phyloP scores from a whole-genome alignment of 2,888 invertebrate genomes.

The Amiota mariae region DNA sequence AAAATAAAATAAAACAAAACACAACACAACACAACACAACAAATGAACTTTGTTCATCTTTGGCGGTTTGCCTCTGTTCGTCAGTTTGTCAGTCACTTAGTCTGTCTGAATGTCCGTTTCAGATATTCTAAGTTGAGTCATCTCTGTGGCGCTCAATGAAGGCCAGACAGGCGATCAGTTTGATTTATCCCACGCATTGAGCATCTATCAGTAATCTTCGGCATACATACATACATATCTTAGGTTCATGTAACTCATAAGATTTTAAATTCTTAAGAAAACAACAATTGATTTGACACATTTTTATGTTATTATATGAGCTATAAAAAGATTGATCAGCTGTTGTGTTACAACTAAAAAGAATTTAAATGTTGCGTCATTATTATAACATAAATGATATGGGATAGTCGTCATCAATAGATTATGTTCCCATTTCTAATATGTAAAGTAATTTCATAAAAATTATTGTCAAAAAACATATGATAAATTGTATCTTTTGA shows the following conservation, averaged over 20 bases:
- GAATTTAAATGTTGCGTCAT: no score
- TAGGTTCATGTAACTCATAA: neutral
- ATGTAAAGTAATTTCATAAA: no score
- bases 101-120: neutral
- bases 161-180: neutral
- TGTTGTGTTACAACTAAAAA: neutral
- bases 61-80: neutral
- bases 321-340: neutral
- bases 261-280: neutral
- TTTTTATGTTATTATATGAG: neutral
- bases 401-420: no score
- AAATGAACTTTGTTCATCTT: slow-evolving; percentile 11
- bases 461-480: no score
- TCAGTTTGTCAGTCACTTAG: neutral
- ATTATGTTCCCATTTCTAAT: no score
- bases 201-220: neutral
- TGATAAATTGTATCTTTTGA: no score
- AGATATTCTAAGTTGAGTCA: slow-evolving; percentile 18
- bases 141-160: neutral
- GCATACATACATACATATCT: no score
- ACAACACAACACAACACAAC: slow-evolving; percentile 37
- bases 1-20: slow-evolving; percentile 33
- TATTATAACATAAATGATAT: no score
- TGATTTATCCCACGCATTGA: no score
- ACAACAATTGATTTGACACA: neutral